Percentiles rank a stretch among this genome's conserved stretches.
Conservation (phyloP, 2,113 vertebrate genomes). For the Austrofundulus limnaeus region DNA sequence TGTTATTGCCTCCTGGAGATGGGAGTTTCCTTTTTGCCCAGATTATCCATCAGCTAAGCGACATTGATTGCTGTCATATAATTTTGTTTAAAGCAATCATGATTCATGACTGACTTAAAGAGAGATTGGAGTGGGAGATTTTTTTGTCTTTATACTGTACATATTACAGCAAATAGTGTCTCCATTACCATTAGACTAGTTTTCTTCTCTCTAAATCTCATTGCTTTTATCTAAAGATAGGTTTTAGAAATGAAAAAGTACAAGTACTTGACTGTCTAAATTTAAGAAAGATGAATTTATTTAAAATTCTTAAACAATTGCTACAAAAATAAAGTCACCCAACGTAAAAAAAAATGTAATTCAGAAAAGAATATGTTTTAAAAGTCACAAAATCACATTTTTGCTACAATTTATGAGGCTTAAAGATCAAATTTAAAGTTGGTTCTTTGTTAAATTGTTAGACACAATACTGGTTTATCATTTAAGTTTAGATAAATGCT, state of each 20-base stretch:
- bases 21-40: slow-evolving; percentile 50
- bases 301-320: no score
- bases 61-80: slow-evolving; percentile 66
- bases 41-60: slow-evolving; percentile 57
- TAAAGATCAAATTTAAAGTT: no score
- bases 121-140: slow-evolving; percentile 24
- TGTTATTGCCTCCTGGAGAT: slow-evolving; percentile 67
- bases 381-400: no score
- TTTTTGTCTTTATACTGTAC: slow-evolving; percentile 3
- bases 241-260: not conserved
- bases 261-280: no score
- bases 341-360: no score
- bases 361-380: no score
- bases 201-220: not conserved
- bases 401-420: no score
- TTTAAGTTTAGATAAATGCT: no score
- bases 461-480: no score
- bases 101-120: slow-evolving; percentile 54
- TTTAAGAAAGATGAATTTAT: no score
- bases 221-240: not conserved
- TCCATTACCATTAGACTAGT: slow-evolving; percentile 6
- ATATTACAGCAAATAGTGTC: slow-evolving; percentile 28
- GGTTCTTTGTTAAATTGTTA: no score
- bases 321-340: no score
- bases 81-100: slow-evolving; percentile 63